Percentiles rank a stretch among this genome's conserved stretches.
phyloP scores from a whole-genome alignment of 2,797 vertebrate species.

The Callimico goeldii region DNA sequence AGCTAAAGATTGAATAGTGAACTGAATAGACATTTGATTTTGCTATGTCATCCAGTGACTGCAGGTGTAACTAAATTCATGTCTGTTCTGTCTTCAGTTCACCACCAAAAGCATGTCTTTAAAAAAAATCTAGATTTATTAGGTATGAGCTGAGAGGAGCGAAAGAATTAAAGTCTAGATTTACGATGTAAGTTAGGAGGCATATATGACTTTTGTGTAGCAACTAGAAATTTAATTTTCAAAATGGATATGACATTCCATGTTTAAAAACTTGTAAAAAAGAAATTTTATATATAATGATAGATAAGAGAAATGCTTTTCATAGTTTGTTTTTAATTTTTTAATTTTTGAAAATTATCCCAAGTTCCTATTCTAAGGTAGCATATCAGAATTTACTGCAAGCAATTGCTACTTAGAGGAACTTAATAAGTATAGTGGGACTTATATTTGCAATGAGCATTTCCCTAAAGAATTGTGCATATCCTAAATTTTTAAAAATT shows the following conservation, averaged over 20 bases:
- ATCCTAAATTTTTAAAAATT: conserved; percentile 21
- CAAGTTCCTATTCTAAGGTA: background rate
- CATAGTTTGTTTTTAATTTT: background rate
- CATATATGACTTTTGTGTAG: background rate
- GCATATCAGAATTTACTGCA: background rate
- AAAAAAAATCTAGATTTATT: conserved; percentile 7
- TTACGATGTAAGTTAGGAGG: background rate
- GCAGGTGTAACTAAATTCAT: conserved; percentile 19
- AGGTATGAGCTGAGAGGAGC: too few relatives aligned
- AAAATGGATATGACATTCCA: background rate
- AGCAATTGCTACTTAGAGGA: background rate
- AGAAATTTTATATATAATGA: background rate
- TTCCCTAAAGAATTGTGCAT: background rate
- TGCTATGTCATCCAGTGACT: conserved; percentile 11
- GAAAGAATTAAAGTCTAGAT: too few relatives aligned
- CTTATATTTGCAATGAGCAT: background rate
- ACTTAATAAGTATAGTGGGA: background rate
- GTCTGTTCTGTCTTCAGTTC: background rate
- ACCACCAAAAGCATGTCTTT: background rate
- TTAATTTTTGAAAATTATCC: background rate
- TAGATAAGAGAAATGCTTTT: background rate
- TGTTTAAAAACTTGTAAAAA: conserved; percentile 6
- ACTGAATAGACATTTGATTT: conserved; percentile 26
- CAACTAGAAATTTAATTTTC: background rate
- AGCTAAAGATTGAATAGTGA: background rate